Evolutionary conservation across 2,888 invertebrate species (phyloP), one percentile per base, ranked within the genome.

Genomic region (Empis livida): DNA sequence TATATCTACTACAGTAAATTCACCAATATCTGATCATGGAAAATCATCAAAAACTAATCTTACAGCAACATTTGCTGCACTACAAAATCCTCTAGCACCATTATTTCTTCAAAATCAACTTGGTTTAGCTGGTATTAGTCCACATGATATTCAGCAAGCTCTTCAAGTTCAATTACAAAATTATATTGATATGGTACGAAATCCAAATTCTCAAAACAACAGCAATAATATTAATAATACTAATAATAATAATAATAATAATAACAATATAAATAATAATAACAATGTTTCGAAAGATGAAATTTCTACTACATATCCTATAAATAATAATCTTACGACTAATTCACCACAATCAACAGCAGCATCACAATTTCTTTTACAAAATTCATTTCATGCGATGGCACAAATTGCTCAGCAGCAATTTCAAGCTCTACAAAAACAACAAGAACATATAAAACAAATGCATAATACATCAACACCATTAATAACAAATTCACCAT

Each of bases 381-480:
- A 85, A 64, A 85, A 84, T 67, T 84, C 64, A 5, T 55, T 67
- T 65, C 89, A 89, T 64, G 84, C 84, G 6, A 80, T 89, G 60
- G 86, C 86, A 83, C 87, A 88, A 64, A 73, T 87, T 60, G 85
- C 85, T 55, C 71, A 76, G 45, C 76, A 77, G 49, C 71, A 74
- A 46, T 69, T 76, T 55, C 78, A 73, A 58, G 61, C 57, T 6
- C 44, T 51, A 14, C 53, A 57, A 13, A 54, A 54, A 44, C 64
- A 61, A 49, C 64, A 59, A 43, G 61, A 59, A 15, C 56, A 52
- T 11, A 46, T 45, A 6, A 45, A 45, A 3, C 48, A 49, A 71
- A 52, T 72, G 53, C 74, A 74, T 51, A 71, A 62, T 56, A 61
- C 66, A 57, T 62, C 70, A 50, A 59, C 68, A 46, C 48, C 52